These are phyloP conservation scores for Pithys albifrons DNA, from an alignment of 2,113 vertebrate species.

Conservation along the genomic window DNA sequence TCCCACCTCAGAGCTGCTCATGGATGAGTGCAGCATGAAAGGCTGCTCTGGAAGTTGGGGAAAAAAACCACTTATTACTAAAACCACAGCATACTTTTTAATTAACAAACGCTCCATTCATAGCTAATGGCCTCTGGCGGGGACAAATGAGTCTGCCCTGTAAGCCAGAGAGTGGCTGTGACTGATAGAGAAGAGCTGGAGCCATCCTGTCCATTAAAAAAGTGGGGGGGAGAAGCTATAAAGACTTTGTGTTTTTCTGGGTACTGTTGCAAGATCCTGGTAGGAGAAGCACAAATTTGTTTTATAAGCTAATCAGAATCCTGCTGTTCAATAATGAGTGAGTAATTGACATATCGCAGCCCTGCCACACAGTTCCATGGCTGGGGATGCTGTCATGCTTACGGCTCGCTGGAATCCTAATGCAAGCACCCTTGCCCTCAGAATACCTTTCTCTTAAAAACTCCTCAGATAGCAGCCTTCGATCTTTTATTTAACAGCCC, in stretches of 20 bases:
- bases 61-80: neutral
- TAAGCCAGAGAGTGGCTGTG: neutral
- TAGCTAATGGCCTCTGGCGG: constrained; percentile 28
- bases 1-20: neutral
- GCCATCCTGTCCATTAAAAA: constrained; percentile 1
- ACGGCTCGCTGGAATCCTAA: neutral
- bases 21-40: neutral
- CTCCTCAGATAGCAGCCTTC: neutral
- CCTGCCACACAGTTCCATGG: neutral
- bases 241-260: constrained; percentile 48
- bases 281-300: constrained; percentile 58
- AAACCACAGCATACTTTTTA: constrained; percentile 56
- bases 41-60: neutral
- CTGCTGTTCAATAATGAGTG: constrained; percentile 68
- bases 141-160: neutral
- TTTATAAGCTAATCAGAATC: constrained; percentile 68
- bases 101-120: constrained; percentile 34
- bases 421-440: neutral
- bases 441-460: constrained; percentile 26
- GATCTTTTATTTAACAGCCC: neutral
- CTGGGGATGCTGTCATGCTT: neutral
- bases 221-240: neutral
- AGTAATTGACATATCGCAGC: constrained; percentile 58
- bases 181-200: neutral
- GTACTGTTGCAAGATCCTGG: constrained; percentile 21